Percentiles rank a stretch among this genome's conserved stretches.
phyloP scores from a whole-genome alignment of 2,113 vertebrate genomes.

The Passer domesticus region DNA sequence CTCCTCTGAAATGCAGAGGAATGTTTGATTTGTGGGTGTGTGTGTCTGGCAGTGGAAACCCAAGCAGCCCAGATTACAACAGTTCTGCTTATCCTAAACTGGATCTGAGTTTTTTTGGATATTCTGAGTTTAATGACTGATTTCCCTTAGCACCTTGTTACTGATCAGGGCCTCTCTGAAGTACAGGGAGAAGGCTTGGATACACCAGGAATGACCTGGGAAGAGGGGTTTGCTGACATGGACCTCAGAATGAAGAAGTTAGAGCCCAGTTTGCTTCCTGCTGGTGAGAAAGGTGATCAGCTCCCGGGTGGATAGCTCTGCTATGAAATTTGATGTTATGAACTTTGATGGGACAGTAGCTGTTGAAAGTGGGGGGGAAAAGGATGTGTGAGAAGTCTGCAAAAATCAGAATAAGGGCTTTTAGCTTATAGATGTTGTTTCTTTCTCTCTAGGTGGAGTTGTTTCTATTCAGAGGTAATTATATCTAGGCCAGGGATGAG shows the following conservation, averaged over 20 bases:
- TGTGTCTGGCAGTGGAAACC: background rate
- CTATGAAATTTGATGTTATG: background rate
- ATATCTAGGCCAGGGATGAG: background rate
- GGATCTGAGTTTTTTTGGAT: background rate
- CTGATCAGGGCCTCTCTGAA: background rate
- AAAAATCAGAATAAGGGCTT: background rate
- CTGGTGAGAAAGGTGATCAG: background rate
- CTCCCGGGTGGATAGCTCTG: background rate
- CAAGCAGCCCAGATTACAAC: background rate
- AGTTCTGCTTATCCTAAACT: background rate
- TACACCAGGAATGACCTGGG: background rate
- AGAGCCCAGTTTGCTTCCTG: conserved; percentile 6
- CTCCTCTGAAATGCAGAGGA: background rate
- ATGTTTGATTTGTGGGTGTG: conserved; percentile 45
- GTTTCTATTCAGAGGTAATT: background rate
- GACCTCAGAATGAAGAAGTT: background rate
- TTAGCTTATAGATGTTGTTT: background rate
- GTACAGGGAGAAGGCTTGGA: background rate
- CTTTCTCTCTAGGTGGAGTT: background rate
- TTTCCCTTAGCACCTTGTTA: background rate
- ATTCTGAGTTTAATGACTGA: background rate
- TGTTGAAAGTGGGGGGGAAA: background rate
- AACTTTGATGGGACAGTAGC: conserved; percentile 33
- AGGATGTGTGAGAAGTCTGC: background rate
- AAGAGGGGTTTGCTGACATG: background rate